phyloP scores from a whole-genome alignment of 1,140 invertebrate species.

The Agraylea sexmaculata region DNA sequence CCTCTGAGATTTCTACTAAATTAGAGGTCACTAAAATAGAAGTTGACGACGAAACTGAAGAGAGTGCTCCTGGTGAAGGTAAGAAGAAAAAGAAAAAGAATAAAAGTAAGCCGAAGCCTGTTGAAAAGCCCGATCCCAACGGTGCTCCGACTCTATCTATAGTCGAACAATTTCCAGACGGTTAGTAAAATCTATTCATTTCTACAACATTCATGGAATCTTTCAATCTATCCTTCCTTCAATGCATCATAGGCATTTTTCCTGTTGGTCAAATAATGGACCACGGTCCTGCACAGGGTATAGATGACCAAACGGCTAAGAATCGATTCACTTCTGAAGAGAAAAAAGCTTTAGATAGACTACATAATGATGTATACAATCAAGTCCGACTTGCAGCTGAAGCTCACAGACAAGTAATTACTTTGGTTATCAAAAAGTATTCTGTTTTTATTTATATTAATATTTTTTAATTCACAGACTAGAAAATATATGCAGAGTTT shows the following conservation, averaged over 20 bases:
- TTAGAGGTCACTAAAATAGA: slow-evolving; percentile 8
- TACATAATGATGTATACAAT: slow-evolving; percentile 84
- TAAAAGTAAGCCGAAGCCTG: slow-evolving; percentile 33
- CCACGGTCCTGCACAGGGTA: slow-evolving; percentile 50
- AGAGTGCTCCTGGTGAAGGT: slow-evolving; percentile 29
- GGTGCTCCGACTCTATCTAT: slow-evolving; percentile 81
- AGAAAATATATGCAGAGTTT: slow-evolving; percentile 79
- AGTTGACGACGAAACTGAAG: slow-evolving; percentile 22
- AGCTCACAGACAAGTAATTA: slow-evolving; percentile 75
- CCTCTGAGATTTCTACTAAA: not conserved
- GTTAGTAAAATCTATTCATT: slow-evolving; percentile 35
- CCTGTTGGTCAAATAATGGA: slow-evolving; percentile 73
- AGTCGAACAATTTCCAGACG: slow-evolving; percentile 71
- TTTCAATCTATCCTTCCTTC: not conserved
- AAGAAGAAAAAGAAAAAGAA: slow-evolving; percentile 58
- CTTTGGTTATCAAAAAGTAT: slow-evolving; percentile 1
- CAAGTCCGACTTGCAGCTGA: slow-evolving; percentile 93
- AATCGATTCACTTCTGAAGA: slow-evolving; percentile 85
- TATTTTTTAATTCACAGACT: slow-evolving; percentile 48
- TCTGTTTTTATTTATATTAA: slow-evolving; percentile 6
- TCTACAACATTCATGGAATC: not conserved
- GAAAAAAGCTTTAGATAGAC: slow-evolving; percentile 68
- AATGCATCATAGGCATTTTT: slow-evolving; percentile 42
- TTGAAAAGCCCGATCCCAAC: slow-evolving; percentile 50
- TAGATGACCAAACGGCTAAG: slow-evolving; percentile 74